phyloP scores from a whole-genome alignment of 2,888 invertebrate species.

The Boloria euphrosyne region DNA sequence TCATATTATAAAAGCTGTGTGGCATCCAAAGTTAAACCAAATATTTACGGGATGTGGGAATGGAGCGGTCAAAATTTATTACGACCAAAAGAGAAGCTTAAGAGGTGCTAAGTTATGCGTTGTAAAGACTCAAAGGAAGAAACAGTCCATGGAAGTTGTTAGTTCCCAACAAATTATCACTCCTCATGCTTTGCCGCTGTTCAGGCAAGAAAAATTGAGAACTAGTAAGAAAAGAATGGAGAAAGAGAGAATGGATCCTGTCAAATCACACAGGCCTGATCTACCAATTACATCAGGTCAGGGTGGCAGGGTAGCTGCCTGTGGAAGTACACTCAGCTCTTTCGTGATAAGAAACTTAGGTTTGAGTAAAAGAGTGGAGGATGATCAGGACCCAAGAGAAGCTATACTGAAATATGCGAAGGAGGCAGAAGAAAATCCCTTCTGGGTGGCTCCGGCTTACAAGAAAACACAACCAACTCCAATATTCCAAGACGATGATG shows the following conservation, averaged over 20 bases:
- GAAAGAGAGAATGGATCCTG: slow-evolving; percentile 93
- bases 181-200: slow-evolving; percentile 97
- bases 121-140: slow-evolving; percentile 89
- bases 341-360: slow-evolving; percentile 98
- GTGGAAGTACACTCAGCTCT: slow-evolving; percentile 97
- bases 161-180: slow-evolving; percentile 97
- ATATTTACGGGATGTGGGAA: slow-evolving; percentile 96
- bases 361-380: slow-evolving; percentile 94
- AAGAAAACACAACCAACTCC: slow-evolving; percentile 93
- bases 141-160: slow-evolving; percentile 92
- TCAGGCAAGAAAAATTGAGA: slow-evolving; percentile 94
- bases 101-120: slow-evolving; percentile 96
- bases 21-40: slow-evolving; percentile 99
- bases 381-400: slow-evolving; percentile 96
- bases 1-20: slow-evolving; percentile 92
- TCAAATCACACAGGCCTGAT: slow-evolving; percentile 92
- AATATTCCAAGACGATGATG: slow-evolving; percentile 85
- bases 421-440: slow-evolving; percentile 97
- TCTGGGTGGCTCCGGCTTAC: slow-evolving; percentile 97
- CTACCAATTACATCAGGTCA: slow-evolving; percentile 94
- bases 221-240: slow-evolving; percentile 95
- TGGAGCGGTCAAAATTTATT: slow-evolving; percentile 94
- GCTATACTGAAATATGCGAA: slow-evolving; percentile 97
- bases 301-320: slow-evolving; percentile 96
- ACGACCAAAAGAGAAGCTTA: slow-evolving; percentile 92